A percentile compares a stretch with the other conserved stretches of the same genome.
phyloP scores from a whole-genome alignment of 2,888 invertebrate species.

The Cryptophagus acutangulus region DNA sequence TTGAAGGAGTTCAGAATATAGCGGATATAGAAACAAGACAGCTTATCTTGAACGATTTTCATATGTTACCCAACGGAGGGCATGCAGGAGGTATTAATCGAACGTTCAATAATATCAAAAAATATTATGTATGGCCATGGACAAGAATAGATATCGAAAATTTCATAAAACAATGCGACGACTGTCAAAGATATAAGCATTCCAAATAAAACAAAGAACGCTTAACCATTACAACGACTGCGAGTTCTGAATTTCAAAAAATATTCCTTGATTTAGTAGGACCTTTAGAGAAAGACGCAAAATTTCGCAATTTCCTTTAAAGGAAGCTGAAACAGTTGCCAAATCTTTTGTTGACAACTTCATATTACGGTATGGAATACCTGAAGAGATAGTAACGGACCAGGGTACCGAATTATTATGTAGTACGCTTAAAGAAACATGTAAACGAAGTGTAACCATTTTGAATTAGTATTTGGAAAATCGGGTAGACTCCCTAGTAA shows the following conservation, averaged over 20 bases:
- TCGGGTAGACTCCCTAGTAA: not conserved
- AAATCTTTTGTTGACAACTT: constrained; percentile 17
- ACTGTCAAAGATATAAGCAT: constrained; percentile 15
- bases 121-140: not conserved
- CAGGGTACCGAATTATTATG: constrained; percentile 16
- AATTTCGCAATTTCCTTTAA: constrained; percentile 7
- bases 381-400: constrained; percentile 18
- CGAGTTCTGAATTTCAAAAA: not conserved
- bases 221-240: not conserved
- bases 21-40: constrained; percentile 1
- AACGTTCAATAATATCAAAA: not conserved
- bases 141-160: not conserved
- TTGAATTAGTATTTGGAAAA: constrained; percentile 20
- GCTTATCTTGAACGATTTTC: constrained; percentile 1
- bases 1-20: constrained; percentile 14
- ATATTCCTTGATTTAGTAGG: not conserved
- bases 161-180: constrained; percentile 5
- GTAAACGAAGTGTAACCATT: constrained; percentile 19
- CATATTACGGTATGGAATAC: constrained; percentile 22
- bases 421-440: constrained; percentile 18
- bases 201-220: not conserved
- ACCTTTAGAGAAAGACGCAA: not conserved
- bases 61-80: constrained; percentile 24
- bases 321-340: constrained; percentile 11
- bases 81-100: constrained; percentile 6